Percentiles rank a stretch among this genome's conserved stretches.
These are phyloP conservation scores for Neoitamus cyanurus DNA, from an alignment of 2,888 invertebrate genomes.

Conservation along the genomic window DNA sequence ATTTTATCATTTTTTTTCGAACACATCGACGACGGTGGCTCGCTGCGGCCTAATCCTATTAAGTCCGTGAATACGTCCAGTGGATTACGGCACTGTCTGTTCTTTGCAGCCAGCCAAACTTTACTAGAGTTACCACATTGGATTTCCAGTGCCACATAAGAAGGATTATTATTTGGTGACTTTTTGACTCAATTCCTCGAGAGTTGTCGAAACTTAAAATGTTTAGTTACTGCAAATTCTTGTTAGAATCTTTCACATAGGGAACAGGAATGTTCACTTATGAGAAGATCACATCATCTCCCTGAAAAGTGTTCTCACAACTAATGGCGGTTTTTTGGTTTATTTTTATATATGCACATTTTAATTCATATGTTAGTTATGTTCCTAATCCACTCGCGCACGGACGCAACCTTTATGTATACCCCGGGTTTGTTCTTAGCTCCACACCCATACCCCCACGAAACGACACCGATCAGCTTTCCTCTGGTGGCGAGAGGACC, in stretches of 20 bases:
- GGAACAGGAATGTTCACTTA: too few relatives aligned
- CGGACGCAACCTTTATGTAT: not conserved
- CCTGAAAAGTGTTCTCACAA: too few relatives aligned
- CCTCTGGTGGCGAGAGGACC: slow-evolving; percentile 10
- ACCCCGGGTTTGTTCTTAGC: not conserved
- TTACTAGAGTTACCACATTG: too few relatives aligned
- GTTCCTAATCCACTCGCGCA: not conserved
- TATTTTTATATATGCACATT: too few relatives aligned
- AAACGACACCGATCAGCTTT: not conserved
- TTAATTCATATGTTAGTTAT: not conserved
- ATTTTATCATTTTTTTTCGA: not conserved
- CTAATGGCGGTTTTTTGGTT: too few relatives aligned
- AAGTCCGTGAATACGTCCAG: not conserved
- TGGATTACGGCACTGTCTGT: not conserved
- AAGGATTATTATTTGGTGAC: too few relatives aligned
- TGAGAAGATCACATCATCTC: too few relatives aligned
- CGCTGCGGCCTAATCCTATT: not conserved
- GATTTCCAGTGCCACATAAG: too few relatives aligned
- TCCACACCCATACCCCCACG: slow-evolving; percentile 21
- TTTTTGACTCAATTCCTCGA: too few relatives aligned
- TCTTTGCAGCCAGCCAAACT: not conserved
- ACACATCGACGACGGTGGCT: not conserved
- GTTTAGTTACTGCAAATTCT: too few relatives aligned
- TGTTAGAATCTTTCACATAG: too few relatives aligned
- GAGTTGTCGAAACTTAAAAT: too few relatives aligned